Evolutionary conservation across 2,797 vertebrate genomes (phyloP).

Genomic region (Sternotherus odoratus): DNA sequence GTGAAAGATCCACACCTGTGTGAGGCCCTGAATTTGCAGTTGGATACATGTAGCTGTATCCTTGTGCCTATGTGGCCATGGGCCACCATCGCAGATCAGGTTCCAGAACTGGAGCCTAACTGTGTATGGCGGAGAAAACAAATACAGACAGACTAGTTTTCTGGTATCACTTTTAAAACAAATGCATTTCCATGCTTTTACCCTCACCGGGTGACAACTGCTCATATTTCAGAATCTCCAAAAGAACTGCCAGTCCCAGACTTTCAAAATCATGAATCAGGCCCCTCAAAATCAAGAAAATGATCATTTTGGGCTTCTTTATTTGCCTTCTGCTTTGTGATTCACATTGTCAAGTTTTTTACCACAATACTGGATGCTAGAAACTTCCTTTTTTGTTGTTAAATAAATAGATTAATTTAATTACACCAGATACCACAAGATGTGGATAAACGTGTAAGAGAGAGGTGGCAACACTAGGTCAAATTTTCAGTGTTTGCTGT

Average conservation of each 20-base stretch:
- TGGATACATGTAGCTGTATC: not conserved
- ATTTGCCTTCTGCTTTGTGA: not conserved
- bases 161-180: conserved; percentile 3
- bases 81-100: not conserved
- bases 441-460: not conserved
- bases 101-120: not conserved
- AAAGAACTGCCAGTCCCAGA: conserved; percentile 4
- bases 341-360: conserved; percentile 32
- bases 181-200: not conserved
- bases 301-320: not conserved
- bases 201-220: conserved; percentile 3
- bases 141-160: not conserved
- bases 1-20: not conserved
- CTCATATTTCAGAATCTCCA: conserved; percentile 15
- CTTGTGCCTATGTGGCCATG: not conserved
- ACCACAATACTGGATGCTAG: not conserved
- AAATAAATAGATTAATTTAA: not conserved
- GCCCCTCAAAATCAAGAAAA: not conserved
- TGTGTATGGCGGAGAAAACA: not conserved
- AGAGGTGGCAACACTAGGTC: not conserved
- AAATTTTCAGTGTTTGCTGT: not conserved
- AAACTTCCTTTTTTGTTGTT: not conserved
- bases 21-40: not conserved
- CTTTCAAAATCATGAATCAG: conserved; percentile 29
- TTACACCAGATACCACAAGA: not conserved